A percentile compares a stretch with the other conserved stretches of the same genome.
phyloP scores from a whole-genome alignment of 2,797 vertebrate species.

The Vespertilio murinus region DNA sequence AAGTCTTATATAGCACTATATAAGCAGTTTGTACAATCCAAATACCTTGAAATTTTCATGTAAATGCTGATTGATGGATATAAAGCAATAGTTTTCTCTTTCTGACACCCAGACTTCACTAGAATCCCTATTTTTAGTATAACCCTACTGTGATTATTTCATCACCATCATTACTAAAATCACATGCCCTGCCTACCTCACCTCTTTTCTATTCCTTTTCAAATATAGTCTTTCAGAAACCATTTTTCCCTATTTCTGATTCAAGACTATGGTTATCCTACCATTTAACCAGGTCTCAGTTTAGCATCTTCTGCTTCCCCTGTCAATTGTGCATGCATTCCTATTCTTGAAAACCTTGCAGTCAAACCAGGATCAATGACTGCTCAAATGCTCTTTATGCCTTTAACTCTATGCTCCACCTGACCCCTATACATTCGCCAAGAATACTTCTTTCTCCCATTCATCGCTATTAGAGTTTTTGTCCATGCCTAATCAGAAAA shows the following conservation, averaged over 20 bases:
- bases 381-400: not conserved
- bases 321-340: not conserved
- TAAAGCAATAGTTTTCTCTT: constrained; percentile 39
- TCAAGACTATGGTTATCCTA: not conserved
- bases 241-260: constrained; percentile 5
- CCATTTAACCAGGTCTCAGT: not conserved
- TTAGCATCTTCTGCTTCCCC: not conserved
- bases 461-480: not conserved
- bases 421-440: not conserved
- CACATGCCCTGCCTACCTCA: not conserved
- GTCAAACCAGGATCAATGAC: not conserved
- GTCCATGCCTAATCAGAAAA: not conserved
- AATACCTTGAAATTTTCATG: constrained; percentile 32
- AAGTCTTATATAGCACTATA: constrained; percentile 41
- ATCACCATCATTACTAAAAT: constrained; percentile 26
- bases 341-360: not conserved
- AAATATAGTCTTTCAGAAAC: not conserved
- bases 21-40: constrained; percentile 33
- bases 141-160: constrained; percentile 13
- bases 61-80: not conserved
- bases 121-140: constrained; percentile 35
- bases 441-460: not conserved
- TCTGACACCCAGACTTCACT: constrained; percentile 30
- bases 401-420: not conserved
- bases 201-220: constrained; percentile 24